Percentiles rank a stretch among this genome's conserved stretches.
Evolutionary conservation across 2,797 vertebrate species (phyloP).

Genomic region (Salarias fasciatus): DNA sequence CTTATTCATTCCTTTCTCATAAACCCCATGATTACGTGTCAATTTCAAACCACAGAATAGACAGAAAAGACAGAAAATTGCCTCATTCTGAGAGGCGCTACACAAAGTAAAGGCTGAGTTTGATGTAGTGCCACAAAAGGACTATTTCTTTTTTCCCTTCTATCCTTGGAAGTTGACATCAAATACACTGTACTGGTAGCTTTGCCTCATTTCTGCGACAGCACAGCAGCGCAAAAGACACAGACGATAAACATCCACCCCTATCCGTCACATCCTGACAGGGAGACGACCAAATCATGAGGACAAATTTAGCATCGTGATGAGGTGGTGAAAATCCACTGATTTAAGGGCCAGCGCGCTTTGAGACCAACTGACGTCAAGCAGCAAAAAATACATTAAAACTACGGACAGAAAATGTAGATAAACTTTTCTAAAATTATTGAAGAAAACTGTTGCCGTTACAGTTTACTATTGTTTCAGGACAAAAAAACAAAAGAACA

Average conservation of each 20-base stretch:
- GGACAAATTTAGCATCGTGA: slow-evolving; percentile 42
- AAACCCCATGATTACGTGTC: slow-evolving; percentile 12
- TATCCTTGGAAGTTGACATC: slow-evolving; percentile 60
- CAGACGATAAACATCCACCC: slow-evolving; percentile 56
- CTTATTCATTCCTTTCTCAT: slow-evolving; percentile 12
- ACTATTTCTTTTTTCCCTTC: slow-evolving; percentile 50
- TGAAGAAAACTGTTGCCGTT: too few species aligned
- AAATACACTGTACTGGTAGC: slow-evolving; percentile 45
- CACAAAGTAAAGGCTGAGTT: slow-evolving; percentile 37
- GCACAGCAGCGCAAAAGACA: slow-evolving; percentile 59
- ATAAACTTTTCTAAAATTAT: too few species aligned
- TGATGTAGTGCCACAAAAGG: slow-evolving; percentile 53
- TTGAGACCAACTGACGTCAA: background rate
- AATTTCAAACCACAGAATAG: slow-evolving; percentile 12
- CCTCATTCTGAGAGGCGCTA: slow-evolving; percentile 26
- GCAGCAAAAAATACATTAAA: background rate
- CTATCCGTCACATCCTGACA: slow-evolving; percentile 58
- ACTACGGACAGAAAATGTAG: too few species aligned
- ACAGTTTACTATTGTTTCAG: too few species aligned
- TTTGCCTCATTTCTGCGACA: slow-evolving; percentile 69
- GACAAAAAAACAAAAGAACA: background rate
- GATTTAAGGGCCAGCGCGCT: background rate
- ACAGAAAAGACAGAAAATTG: slow-evolving; percentile 11
- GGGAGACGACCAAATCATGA: slow-evolving; percentile 26
- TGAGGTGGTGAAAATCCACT: slow-evolving; percentile 33